phyloP scores from a whole-genome alignment of 2,113 vertebrate genomes.

The Panurus biarmicus region DNA sequence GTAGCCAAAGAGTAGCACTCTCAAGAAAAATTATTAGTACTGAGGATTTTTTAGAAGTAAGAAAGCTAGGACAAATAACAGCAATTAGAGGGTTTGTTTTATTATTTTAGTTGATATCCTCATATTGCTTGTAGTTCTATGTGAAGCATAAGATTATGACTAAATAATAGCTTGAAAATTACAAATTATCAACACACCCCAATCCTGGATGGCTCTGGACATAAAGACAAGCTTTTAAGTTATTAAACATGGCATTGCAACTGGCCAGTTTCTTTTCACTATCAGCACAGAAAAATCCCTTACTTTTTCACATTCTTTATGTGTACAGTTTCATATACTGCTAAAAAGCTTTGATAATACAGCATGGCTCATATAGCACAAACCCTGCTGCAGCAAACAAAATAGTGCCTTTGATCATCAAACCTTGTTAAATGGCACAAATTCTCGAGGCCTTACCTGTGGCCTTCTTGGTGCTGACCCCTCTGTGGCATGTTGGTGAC shows the following conservation, averaged over 20 bases:
- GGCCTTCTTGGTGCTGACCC: too few species aligned
- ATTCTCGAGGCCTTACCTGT: accelerated
- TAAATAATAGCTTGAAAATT: background rate
- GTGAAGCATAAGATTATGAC: background rate
- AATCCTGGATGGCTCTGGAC: background rate
- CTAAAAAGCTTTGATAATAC: background rate
- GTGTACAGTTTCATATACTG: background rate
- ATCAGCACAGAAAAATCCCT: background rate
- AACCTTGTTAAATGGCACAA: background rate
- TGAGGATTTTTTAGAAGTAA: background rate
- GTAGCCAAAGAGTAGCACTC: background rate
- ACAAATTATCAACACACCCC: background rate
- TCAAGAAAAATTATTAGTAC: background rate
- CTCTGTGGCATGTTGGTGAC: background rate
- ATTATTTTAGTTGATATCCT: background rate
- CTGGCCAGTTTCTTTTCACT: background rate
- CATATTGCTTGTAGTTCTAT: background rate
- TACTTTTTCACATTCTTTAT: background rate
- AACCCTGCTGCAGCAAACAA: background rate
- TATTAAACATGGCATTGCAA: background rate
- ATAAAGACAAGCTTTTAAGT: background rate
- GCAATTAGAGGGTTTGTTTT: background rate
- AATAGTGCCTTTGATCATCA: background rate
- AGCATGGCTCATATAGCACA: background rate
- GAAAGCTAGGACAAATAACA: background rate